Conservation (phyloP, 2,113 vertebrate species). For the Burhinus bistriatus region DNA sequence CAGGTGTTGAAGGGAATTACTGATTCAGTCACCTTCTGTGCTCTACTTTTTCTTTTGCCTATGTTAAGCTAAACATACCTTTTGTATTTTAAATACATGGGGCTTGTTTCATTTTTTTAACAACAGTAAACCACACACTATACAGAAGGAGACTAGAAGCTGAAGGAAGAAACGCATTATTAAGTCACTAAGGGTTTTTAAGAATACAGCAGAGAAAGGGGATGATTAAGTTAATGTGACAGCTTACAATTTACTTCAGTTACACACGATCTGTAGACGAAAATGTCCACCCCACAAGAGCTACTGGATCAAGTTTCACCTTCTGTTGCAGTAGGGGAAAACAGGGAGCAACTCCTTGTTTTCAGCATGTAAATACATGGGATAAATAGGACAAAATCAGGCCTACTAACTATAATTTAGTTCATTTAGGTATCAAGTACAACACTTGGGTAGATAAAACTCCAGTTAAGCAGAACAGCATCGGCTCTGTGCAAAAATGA, state of each 20-base stretch:
- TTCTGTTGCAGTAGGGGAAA: background rate
- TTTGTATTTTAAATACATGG: background rate
- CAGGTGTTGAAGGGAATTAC: background rate
- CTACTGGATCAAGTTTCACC: background rate
- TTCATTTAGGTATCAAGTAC: conserved; percentile 12
- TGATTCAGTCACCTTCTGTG: background rate
- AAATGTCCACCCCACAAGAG: background rate
- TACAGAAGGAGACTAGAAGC: background rate
- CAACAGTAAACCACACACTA: background rate
- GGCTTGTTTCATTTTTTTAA: background rate
- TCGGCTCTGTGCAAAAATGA: background rate
- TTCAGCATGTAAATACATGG: background rate
- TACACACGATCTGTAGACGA: background rate
- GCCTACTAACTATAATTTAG: background rate
- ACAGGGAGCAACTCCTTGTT: background rate
- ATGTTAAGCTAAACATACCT: background rate
- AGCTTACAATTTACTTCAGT: background rate
- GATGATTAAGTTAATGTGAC: background rate
- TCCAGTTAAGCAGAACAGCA: background rate
- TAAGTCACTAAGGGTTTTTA: background rate
- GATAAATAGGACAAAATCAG: background rate
- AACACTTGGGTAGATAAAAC: background rate
- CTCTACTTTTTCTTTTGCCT: background rate
- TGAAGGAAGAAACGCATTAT: background rate
- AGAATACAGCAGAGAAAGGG: background rate